Conservation (phyloP, 2,113 vertebrate genomes). For the Cairina moschata region DNA sequence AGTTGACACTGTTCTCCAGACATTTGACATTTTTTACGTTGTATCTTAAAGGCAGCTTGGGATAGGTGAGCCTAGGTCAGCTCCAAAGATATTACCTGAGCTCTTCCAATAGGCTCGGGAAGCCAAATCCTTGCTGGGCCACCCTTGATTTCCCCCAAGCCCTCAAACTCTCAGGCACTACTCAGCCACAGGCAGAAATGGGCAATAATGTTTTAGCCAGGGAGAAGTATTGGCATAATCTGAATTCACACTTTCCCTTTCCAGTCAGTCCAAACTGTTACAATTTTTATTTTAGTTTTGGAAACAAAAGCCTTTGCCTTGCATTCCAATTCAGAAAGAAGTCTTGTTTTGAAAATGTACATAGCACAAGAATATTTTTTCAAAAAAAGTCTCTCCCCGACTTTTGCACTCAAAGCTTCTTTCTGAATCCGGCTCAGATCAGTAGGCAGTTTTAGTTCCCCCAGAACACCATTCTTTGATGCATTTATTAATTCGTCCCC, state of each 20-base stretch:
- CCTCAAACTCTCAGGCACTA: neutral
- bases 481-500: neutral
- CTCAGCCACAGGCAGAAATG: neutral
- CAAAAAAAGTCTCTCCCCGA: neutral
- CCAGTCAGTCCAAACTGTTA: neutral
- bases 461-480: neutral
- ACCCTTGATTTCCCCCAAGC: neutral
- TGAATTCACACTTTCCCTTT: neutral
- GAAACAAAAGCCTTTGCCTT: neutral
- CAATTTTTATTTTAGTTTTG: neutral
- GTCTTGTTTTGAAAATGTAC: neutral
- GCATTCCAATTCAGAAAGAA: neutral
- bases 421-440: neutral
- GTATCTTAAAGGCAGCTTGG: neutral
- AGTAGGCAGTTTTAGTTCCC: neutral
- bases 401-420: neutral
- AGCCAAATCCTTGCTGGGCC: neutral
- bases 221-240: neutral
- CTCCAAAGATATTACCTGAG: neutral
- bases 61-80: neutral
- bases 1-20: neutral
- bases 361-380: neutral
- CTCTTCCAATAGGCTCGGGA: neutral
- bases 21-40: neutral
- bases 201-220: accelerated